Conservation (phyloP, 2,113 vertebrate species). For the Neolamprologus variostigma region DNA sequence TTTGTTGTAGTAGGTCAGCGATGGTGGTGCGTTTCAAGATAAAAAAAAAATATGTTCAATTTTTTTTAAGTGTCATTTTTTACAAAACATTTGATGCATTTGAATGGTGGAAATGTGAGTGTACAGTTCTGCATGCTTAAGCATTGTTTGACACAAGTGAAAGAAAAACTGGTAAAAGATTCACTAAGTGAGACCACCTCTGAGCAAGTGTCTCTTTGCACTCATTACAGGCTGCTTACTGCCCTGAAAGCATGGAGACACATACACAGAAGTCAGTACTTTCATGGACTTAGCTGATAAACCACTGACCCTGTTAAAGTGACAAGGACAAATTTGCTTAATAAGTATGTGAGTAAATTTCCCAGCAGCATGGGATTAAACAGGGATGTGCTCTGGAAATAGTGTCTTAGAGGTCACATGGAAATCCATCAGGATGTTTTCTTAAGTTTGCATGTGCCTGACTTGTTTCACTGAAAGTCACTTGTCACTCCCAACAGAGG, state of each 20-base stretch:
- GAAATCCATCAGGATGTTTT: constrained; percentile 16
- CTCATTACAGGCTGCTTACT: not conserved
- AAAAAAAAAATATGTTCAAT: not conserved
- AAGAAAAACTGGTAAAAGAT: constrained; percentile 6
- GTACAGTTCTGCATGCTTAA: not conserved
- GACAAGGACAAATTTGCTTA: not conserved
- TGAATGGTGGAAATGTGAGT: not conserved
- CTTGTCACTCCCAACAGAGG: not conserved
- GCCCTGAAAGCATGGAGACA: not conserved
- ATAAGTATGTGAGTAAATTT: not conserved
- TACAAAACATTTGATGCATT: not conserved
- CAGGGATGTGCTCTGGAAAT: not conserved
- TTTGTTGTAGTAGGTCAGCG: constrained; percentile 35
- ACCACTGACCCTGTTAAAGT: not conserved
- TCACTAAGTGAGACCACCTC: not conserved
- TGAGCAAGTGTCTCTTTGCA: not conserved
- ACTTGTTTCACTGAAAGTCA: not conserved
- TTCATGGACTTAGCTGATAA: not conserved
- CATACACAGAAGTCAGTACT: not conserved
- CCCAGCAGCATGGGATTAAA: not conserved
- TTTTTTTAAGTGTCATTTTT: not conserved
- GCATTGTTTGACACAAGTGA: not conserved
- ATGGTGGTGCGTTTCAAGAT: not conserved
- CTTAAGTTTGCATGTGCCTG: constrained; percentile 27
- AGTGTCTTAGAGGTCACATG: constrained; percentile 8